phyloP scores from a whole-genome alignment of 2,113 vertebrate species.

The Eudyptes chrysolophus region DNA sequence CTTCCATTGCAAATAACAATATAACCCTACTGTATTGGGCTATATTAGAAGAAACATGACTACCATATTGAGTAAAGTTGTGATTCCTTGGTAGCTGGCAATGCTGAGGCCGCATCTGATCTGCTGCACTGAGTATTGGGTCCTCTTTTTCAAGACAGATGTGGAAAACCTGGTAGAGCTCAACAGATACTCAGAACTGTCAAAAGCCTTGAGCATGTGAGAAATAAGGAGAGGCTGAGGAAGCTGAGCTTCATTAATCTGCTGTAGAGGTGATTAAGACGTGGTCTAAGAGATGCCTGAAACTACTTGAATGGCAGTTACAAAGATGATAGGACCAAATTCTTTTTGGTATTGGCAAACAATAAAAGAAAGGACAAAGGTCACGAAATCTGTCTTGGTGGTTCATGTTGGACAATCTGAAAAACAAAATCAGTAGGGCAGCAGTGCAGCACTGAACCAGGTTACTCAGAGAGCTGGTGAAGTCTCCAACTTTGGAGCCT shows the following conservation, averaged over 20 bases:
- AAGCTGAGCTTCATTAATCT: neutral
- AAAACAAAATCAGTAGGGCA: neutral
- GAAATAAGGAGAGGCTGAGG: neutral
- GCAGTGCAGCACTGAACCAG: neutral
- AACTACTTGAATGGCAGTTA: neutral
- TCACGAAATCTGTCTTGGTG: neutral
- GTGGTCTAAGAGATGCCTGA: neutral
- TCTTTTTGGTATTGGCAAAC: neutral
- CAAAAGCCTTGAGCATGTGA: neutral
- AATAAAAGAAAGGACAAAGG: neutral
- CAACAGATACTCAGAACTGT: neutral
- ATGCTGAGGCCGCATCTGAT: neutral
- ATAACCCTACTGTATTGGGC: neutral
- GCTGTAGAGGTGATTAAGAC: neutral
- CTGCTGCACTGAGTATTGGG: neutral
- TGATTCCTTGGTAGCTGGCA: neutral
- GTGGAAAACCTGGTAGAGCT: neutral
- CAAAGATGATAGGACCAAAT: neutral
- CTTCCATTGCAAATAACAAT: neutral
- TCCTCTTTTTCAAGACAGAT: neutral
- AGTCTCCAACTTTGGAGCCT: neutral
- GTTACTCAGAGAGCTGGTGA: neutral
- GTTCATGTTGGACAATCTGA: neutral
- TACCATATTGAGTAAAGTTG: neutral
- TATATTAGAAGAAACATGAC: neutral